Evolutionary conservation across 2,797 vertebrate genomes (phyloP), one percentile per base, ranked within the genome.

Genomic region (Chelon auratus): DNA sequence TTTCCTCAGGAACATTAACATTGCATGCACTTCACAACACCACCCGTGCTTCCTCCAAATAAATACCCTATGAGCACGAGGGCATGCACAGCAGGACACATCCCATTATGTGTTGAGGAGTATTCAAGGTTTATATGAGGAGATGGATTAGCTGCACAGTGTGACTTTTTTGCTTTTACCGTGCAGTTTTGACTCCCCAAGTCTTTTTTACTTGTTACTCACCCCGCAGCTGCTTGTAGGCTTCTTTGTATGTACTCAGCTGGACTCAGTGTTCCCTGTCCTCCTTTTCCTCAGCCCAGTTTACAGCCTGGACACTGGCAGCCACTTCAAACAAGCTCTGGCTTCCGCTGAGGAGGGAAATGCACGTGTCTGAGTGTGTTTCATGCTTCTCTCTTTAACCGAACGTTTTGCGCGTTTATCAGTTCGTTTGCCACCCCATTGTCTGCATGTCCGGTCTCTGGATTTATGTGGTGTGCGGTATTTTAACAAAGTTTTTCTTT

Each of bases 181-280:
- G 33, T 56, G 64, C 65, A 57, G 39, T 68, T 82, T 68, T 74
- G 26, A 54, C 74, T 66, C 78, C 57, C 51, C 24, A 42, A 52
- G 43, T 55, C 30, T 39, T 75, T 69, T 75, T 51, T 56, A 22
- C 18, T 40, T 50, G 14, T 75, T 64, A 59, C 24, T 77, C 66
- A 68, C 45, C 9, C 30, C 84, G 79, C 80, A 84, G 84, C 84
- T 84, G 84, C 61, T 57, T 72, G 73, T 14, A 47, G 36, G 33
- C 30, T 71, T 62, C 55, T 53, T 33, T 68, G 15, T 75, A 78
- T 90, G 80, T 82, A 81, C 82, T 87, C 87, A 87, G 84, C 84
- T 88, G 87, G 81, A 83, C 70, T 75, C 66, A 20, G 47, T 85
- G 70, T 72, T 78, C 84, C 30, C 62, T 53, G 51, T 58, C 60